Evolutionary conservation across 23 tunicate genomes (phyloP).

Genomic region (Pegea sp.): DNA sequence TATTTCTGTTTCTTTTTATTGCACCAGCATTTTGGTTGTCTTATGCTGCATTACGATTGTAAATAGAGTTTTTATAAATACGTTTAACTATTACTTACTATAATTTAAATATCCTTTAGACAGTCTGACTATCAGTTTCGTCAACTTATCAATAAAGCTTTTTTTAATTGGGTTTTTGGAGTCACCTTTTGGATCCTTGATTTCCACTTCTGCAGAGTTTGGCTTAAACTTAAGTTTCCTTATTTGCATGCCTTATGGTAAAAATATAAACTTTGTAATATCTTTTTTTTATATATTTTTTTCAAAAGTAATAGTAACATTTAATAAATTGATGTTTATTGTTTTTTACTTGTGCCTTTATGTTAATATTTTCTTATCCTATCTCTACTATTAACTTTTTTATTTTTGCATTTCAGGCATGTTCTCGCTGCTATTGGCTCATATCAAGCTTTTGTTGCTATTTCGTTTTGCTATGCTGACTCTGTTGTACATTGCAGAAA

Average conservation of each 20-base stretch:
- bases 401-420: constrained; percentile 17
- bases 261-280: too few species aligned
- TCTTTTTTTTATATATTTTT: too few species aligned
- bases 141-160: not conserved
- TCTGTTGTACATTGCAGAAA: too few species aligned
- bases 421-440: constrained; percentile 7
- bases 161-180: constrained; percentile 7
- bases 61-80: not conserved
- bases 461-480: constrained; percentile 18
- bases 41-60: too few species aligned
- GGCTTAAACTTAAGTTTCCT: constrained; percentile 13
- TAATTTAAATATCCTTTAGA: not conserved
- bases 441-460: constrained; percentile 6
- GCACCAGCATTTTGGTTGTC: constrained; percentile 13
- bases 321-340: too few species aligned
- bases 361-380: not conserved
- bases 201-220: constrained; percentile 11
- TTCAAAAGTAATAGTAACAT: too few species aligned
- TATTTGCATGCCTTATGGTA: constrained; percentile 42
- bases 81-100: not conserved
- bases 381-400: not conserved
- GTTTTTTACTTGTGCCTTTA: too few species aligned
- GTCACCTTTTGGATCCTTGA: constrained; percentile 22
- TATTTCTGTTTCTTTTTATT: constrained; percentile 31
- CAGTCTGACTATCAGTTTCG: not conserved